Percentiles rank a stretch among this genome's conserved stretches.
phyloP scores from a whole-genome alignment of 2,888 invertebrate genomes.

The Cryptus armator region DNA sequence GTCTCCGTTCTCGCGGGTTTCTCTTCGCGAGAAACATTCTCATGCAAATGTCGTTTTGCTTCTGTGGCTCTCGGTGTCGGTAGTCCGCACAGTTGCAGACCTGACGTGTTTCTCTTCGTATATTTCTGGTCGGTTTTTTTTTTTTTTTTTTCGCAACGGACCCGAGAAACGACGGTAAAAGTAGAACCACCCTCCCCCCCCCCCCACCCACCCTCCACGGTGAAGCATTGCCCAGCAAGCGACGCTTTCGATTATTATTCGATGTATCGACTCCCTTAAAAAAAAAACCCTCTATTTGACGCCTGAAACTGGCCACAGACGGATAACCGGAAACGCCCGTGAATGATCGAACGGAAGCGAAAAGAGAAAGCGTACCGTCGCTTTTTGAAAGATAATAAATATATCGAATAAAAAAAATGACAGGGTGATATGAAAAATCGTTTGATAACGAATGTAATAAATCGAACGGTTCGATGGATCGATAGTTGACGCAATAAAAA shows the following conservation, averaged over 20 bases:
- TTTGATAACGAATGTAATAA: slow-evolving; percentile 43
- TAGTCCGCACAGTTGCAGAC: background rate
- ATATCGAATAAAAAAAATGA: slow-evolving; percentile 4
- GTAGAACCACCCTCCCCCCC: background rate
- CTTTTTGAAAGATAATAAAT: slow-evolving; percentile 36
- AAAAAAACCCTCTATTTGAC: slow-evolving; percentile 15
- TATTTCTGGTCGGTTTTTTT: background rate
- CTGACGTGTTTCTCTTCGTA: background rate
- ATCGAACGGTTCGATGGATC: slow-evolving; percentile 11
- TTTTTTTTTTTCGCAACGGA: background rate
- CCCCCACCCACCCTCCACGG: too few species aligned
- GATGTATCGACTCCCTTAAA: background rate
- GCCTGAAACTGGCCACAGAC: slow-evolving; percentile 5
- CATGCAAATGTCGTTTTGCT: slow-evolving; percentile 60
- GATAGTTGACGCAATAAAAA: slow-evolving; percentile 24
- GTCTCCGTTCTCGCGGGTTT: slow-evolving; percentile 36
- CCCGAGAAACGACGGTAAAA: background rate
- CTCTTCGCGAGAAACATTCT: slow-evolving; percentile 49
- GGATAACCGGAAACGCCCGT: slow-evolving; percentile 16
- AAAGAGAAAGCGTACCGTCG: background rate
- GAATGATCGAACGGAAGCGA: slow-evolving; percentile 16
- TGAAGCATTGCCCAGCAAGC: background rate
- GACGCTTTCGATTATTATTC: slow-evolving; percentile 37
- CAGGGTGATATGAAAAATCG: slow-evolving; percentile 29
- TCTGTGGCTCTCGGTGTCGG: slow-evolving; percentile 10